Evolutionary conservation across 2,888 invertebrate genomes (phyloP).

Genomic region (Syrista parreyssii): DNA sequence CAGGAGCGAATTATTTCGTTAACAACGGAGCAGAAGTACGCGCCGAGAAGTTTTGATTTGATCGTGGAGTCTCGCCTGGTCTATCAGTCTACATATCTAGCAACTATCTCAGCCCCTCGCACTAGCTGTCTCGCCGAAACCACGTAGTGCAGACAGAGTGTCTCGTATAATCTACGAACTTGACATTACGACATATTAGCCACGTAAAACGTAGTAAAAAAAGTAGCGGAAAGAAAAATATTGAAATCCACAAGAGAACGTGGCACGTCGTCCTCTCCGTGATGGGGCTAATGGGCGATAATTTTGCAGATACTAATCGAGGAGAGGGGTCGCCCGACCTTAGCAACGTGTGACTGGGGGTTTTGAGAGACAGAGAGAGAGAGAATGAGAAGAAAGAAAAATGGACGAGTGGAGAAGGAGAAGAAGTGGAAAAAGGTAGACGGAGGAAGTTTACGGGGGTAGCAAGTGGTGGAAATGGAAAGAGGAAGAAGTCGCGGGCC

Average conservation of each 20-base stretch:
- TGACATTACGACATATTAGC: neutral
- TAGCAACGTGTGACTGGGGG: neutral
- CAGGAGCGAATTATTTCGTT: neutral
- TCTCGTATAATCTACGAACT: neutral
- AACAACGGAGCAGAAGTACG: neutral
- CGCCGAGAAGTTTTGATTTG: neutral
- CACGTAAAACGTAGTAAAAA: too few relatives aligned
- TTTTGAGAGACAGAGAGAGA: neutral
- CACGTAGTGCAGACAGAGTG: neutral
- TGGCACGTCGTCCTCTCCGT: neutral
- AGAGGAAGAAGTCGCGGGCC: slow-evolving; percentile 36
- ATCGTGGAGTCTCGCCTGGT: neutral
- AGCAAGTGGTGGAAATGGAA: slow-evolving; percentile 6
- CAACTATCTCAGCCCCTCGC: neutral
- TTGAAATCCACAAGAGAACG: neutral
- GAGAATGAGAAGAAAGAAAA: slow-evolving; percentile 19
- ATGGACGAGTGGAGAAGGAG: neutral
- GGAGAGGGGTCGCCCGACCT: neutral
- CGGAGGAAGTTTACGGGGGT: neutral
- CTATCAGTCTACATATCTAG: neutral
- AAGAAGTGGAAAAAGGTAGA: slow-evolving; percentile 6
- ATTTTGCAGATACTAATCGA: slow-evolving; percentile 4
- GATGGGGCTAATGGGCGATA: slow-evolving; percentile 4
- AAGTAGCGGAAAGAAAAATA: neutral
- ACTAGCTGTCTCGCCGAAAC: too few relatives aligned